phyloP scores from a whole-genome alignment of 2,888 invertebrate species.

The Brachylomia viminalis region DNA sequence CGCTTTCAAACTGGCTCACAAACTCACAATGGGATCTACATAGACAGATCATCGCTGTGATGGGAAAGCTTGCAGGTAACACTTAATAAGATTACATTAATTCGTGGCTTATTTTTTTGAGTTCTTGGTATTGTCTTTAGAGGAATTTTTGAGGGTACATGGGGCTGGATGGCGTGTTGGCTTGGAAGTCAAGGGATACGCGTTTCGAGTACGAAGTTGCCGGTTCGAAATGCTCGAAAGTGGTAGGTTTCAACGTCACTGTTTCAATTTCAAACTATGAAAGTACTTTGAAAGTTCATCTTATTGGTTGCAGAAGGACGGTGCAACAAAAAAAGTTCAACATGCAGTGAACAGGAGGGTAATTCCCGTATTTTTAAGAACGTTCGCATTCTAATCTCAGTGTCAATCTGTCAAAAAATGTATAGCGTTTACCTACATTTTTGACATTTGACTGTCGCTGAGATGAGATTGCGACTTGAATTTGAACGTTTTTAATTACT shows the following conservation, averaged over 20 bases:
- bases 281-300: not conserved
- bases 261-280: not conserved
- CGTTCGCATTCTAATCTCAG: too few species aligned
- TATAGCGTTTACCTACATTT: too few species aligned
- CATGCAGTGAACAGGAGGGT: not conserved
- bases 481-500: too few species aligned
- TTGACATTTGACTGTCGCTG: too few species aligned
- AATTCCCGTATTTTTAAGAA: too few species aligned
- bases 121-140: conserved; percentile 27
- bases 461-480: too few species aligned
- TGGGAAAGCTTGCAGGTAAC: conserved; percentile 82
- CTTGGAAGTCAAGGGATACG: fast-evolving
- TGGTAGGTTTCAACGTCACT: not conserved
- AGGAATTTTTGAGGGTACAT: conserved; percentile 8
- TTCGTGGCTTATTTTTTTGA: conserved; percentile 34
- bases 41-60: conserved; percentile 85
- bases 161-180: not conserved
- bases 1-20: conserved; percentile 84
- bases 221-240: not conserved
- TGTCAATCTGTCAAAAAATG: too few species aligned
- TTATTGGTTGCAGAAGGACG: not conserved
- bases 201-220: too few species aligned
- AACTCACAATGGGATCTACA: conserved; percentile 81
- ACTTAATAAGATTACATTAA: conserved; percentile 70
- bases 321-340: not conserved